These are phyloP conservation scores for Seriola dumerili DNA, from an alignment of 2,113 vertebrate genomes.

Conservation along the genomic window DNA sequence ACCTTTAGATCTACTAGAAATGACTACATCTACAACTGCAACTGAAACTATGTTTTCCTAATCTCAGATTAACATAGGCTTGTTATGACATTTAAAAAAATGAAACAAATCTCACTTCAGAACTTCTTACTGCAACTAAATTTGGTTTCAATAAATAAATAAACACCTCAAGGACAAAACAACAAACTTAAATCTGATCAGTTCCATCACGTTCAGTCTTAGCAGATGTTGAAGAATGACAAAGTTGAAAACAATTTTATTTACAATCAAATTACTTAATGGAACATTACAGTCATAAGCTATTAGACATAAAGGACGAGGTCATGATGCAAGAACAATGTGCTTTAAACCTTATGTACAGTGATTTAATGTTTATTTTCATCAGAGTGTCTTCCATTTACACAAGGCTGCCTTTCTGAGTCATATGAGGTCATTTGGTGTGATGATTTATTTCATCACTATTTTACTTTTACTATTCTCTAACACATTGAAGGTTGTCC, in stretches of 20 bases:
- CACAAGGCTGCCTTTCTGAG: background rate
- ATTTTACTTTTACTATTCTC: too few species aligned
- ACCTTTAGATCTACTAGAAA: slow-evolving; percentile 79
- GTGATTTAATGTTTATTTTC: slow-evolving; percentile 12
- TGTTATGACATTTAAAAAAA: background rate
- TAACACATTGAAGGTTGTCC: too few species aligned
- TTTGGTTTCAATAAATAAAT: background rate
- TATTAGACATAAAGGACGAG: background rate
- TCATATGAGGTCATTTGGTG: slow-evolving; percentile 18
- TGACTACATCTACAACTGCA: slow-evolving; percentile 43
- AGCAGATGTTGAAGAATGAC: background rate
- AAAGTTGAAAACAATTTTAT: background rate
- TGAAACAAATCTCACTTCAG: background rate
- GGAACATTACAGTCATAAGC: background rate
- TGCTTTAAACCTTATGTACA: background rate
- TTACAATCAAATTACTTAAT: slow-evolving; percentile 1
- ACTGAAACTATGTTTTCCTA: background rate
- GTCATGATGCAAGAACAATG: background rate
- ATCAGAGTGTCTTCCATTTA: background rate
- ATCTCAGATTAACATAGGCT: background rate
- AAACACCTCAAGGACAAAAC: too few species aligned
- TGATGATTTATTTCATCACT: background rate
- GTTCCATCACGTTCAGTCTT: too few species aligned
- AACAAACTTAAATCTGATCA: too few species aligned
- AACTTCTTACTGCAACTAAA: background rate